These are phyloP conservation scores for Nematolebias whitei DNA, from an alignment of 2,113 vertebrate species.

Conservation along the genomic window DNA sequence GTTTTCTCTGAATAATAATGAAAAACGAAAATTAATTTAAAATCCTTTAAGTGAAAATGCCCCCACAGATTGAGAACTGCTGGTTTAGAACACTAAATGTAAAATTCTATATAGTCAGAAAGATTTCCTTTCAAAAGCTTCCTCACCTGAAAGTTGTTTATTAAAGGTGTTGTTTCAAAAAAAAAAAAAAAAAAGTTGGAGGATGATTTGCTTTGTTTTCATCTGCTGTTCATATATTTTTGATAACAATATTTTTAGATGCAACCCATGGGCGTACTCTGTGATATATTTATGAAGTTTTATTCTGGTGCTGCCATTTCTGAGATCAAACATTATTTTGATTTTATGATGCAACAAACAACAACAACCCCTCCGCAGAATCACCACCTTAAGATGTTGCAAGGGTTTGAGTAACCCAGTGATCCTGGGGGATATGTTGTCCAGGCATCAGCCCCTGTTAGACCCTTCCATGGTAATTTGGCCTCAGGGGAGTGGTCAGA, in stretches of 20 bases:
- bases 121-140: not conserved
- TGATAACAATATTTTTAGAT: slow-evolving; percentile 4
- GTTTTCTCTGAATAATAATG: too few relatives aligned
- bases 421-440: too few relatives aligned
- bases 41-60: too few relatives aligned
- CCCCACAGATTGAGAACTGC: too few relatives aligned
- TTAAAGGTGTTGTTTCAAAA: slow-evolving; percentile 1
- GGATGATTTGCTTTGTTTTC: not conserved
- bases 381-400: too few relatives aligned
- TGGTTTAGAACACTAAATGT: too few relatives aligned
- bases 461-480: too few relatives aligned
- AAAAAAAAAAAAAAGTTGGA: not conserved
- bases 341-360: not conserved
- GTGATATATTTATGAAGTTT: slow-evolving; percentile 4
- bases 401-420: too few relatives aligned
- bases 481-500: too few relatives aligned
- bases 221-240: not conserved
- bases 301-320: not conserved
- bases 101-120: not conserved
- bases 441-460: too few relatives aligned
- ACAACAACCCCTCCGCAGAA: not conserved
- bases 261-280: not conserved
- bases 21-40: too few relatives aligned
- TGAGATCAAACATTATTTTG: not conserved
- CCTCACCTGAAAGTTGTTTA: not conserved